phyloP scores from a whole-genome alignment of 1,140 invertebrate species.

The Penaeus vannamei region DNA sequence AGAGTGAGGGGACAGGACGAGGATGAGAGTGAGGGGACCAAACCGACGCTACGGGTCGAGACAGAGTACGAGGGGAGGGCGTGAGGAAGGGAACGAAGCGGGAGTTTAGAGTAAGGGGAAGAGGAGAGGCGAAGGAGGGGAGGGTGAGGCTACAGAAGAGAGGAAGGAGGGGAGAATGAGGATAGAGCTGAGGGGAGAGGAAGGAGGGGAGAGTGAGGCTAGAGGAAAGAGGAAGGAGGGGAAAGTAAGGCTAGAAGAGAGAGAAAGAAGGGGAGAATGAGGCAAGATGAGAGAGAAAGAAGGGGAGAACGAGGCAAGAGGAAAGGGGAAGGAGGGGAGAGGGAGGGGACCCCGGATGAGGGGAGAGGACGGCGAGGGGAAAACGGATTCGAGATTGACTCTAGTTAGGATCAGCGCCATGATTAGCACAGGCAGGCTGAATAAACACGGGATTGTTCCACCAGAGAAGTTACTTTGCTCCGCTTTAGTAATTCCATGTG shows the following conservation, averaged over 20 bases:
- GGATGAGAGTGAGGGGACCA: not conserved
- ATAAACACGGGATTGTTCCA: no score
- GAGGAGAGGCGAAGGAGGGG: conserved; percentile 5
- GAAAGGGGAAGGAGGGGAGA: not conserved
- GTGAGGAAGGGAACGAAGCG: not conserved
- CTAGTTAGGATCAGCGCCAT: no score
- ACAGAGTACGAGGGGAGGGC: not conserved
- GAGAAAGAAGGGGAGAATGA: not conserved
- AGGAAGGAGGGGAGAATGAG: not conserved
- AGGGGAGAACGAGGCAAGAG: not conserved
- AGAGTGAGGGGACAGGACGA: not conserved
- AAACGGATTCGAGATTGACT: not conserved
- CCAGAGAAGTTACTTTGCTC: not conserved
- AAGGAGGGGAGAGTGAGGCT: conserved; percentile 15
- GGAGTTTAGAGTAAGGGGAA: conserved; percentile 3
- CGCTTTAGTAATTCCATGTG: no score
- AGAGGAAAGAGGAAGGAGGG: not conserved
- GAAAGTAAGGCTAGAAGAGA: conserved; percentile 20
- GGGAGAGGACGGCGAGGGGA: not conserved
- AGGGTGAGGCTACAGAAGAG: not conserved
- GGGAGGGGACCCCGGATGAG: not conserved
- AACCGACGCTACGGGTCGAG: not conserved
- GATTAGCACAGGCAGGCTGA: no score
- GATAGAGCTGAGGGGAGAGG: not conserved
- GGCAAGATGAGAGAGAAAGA: not conserved